Evolutionary conservation across 2,113 vertebrate species (phyloP), one percentile per base, ranked within the genome.

Genomic region (Mola mola): DNA sequence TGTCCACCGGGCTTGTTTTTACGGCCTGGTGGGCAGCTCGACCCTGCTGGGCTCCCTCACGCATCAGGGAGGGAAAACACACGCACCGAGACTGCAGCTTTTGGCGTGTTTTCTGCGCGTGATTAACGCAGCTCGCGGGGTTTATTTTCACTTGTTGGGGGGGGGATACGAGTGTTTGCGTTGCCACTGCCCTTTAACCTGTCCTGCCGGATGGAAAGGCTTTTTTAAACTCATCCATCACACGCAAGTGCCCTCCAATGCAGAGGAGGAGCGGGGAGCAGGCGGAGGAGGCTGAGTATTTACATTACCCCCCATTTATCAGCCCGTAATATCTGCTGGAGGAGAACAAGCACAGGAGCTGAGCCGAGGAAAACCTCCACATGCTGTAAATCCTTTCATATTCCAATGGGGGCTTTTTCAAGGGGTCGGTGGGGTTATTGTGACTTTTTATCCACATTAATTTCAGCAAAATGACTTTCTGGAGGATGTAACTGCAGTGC

Each of bases 151-250:
- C 78, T 81, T 60, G 52, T 72, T 34, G 42, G 52, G 28, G 62
- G 65, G 12, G 12, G 12, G 79, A 75, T 72, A 75, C 58, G 53
- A 80, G 58, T 88, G 79, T 89, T 88, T 88, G 83, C 82, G 13
- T 64, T 81, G 62, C 53, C 51, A 62, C 55, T 84, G 85, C 66
- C 88, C 88, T 88, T 82, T 90, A 79, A 83, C 87, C 86, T 72
- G 73, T 68, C 66, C 72, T 67, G 84, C 68, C 79, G 83, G 85
- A 87, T 87, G 81, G 75, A 87, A 84, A 88, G 72, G 77, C 79
- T 88, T 83, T 83, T 81, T 66, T n/a, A n/a, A 80, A 79, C 37
- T 71, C 84, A 88, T 90, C 86, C 79, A 79, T 90, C 87, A 89
- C 86, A 77, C 72, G 75, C 75, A 78, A 81, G 78, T 81, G 83